Evolutionary conservation across 1,140 invertebrate species (phyloP), one percentile per base, ranked within the genome.

Genomic region (Lepidotrigona ventralis): DNA sequence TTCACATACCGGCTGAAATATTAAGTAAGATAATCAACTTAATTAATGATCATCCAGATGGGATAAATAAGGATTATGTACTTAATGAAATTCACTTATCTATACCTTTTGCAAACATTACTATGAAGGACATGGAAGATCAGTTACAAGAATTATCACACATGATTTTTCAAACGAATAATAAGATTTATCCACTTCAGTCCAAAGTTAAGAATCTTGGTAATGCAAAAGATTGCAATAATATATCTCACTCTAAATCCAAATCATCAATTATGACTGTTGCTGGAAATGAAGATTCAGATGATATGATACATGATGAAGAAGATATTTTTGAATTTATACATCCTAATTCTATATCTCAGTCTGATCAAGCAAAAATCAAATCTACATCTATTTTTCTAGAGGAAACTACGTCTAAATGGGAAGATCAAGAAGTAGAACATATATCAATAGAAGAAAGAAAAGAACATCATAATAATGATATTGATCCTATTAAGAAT

Each of bases 81-180:
- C 23, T 90, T 8, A 0, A 51, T 0, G 26, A 70, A 17, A 5
- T 90, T 4, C 56, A 81, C 1, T 0, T 26, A 1, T 33, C 29
- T 5, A 21, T 84, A 11, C 82, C 79, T 19, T 46, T 66, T 56
- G 14, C 14, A 19, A 69, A 64, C 0, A 23, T 90, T 1, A 69
- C 74, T 3, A 33, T 58, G 1, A 14, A 63, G 0, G 87, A 92
- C 14, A 53, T 90, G 3, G 74, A 69, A 1, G 12, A 56, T 0
- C 88, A 92, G 12, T 70, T 92, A 11, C 26, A 23, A 0, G 74
- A 88, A 60, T 12, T 92, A 21, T 29, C 75, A 9, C 87, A 92
- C 46, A 64, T 79, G 19, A 33, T 93, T 15, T 15, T 5, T 15
- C 23, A 89, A 4, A 63, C 83, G 0, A 33, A 79, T 19, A 70